Base-by-base conservation (phyloP, 2,888 invertebrate species). In the Gortyna flavago region DNA sequence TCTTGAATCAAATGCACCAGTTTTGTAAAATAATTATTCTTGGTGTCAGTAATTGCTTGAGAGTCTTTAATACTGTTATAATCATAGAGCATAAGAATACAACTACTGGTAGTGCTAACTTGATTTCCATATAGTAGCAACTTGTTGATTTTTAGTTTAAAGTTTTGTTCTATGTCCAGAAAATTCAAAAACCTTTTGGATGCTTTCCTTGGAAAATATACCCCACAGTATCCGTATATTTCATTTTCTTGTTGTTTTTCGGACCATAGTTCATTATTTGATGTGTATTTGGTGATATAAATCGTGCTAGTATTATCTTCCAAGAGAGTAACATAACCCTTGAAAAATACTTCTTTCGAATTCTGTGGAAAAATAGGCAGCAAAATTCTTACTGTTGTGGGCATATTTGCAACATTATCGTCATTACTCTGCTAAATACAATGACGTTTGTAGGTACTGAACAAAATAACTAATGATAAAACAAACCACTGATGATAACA, bases 41-140 rank as follows among this genome's bases (percentile, higher is more conserved):
- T 87, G 77, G 86, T 84, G 35, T 91, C 85, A 77, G 87, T 87
- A 71, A 94, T 89, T 48, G 93, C 93, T 90, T 96, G 94, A n/a
- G 95, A 94, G 79, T 93, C 91, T 83, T 90, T 90, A 6, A 96
- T 87, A 86, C 90, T 94, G 62, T 93, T 77, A 83, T 93, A 93
- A 80, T 96, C 94, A 91, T 95, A 96, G 9, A 93, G 87, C 86
- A 96, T 91, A 57, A 95, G 85, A 35, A 95, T 90, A 75, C 91
- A 92, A 76, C 93, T 92, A 69, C 89, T 88, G 71, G 83, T 87
- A 25, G 80, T 77, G 79, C 81, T 85, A 35, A 90, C 81, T 73
- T 85, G 77, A 73, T 83, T 90, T 35, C 92, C 92, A 85, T 93
- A 87, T 71, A 96, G 67, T 68, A 90, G 48, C 72, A 96, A 83